Percentiles rank a stretch among this genome's conserved stretches.
phyloP scores from a whole-genome alignment of 2,888 invertebrate species.

The Tipula unca region DNA sequence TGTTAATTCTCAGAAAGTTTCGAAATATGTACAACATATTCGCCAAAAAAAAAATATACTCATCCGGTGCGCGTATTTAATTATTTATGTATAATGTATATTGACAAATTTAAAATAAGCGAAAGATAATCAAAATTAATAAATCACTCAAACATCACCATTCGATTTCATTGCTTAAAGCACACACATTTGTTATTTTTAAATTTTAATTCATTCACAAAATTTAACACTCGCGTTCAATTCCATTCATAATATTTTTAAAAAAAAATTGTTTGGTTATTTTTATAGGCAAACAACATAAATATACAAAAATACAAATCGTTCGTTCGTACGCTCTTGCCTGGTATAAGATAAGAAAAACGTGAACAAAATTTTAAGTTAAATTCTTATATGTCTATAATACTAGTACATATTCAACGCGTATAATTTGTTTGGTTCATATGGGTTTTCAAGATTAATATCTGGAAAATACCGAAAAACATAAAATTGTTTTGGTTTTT shows the following conservation, averaged over 20 bases:
- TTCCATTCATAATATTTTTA: not conserved
- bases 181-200: not conserved
- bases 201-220: not conserved
- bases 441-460: not conserved
- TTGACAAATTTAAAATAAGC: not conserved
- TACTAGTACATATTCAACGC: not conserved
- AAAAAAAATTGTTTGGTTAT: not conserved
- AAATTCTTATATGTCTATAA: not conserved
- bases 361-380: not conserved
- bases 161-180: not conserved
- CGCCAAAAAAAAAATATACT: not conserved
- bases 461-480: not conserved
- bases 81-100: not conserved
- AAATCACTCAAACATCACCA: not conserved
- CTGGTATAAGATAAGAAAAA: not conserved
- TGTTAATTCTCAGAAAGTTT: not conserved
- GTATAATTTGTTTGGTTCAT: not conserved
- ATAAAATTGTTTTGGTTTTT: not conserved
- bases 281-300: not conserved
- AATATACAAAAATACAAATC: not conserved
- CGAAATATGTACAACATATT: not conserved
- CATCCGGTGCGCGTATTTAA: not conserved
- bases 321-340: not conserved
- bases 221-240: constrained; percentile 8
- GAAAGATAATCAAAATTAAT: not conserved